Conservation (phyloP, 2,888 invertebrate species). For the Volucella inanis region DNA sequence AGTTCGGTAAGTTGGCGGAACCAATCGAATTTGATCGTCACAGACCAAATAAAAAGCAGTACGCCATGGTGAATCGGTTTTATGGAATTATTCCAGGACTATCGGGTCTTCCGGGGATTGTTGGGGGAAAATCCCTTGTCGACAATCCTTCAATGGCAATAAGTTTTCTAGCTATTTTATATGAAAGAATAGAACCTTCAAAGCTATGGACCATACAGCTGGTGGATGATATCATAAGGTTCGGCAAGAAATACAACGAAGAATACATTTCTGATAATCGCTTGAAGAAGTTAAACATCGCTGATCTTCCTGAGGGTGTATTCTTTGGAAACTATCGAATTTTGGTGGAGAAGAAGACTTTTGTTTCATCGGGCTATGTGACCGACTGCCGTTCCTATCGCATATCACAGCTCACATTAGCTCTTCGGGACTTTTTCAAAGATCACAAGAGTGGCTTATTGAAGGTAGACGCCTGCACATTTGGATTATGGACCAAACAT, state of each 20-base stretch:
- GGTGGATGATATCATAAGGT: constrained; percentile 83
- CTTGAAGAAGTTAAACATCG: constrained; percentile 78
- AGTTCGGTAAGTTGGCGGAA: constrained; percentile 79
- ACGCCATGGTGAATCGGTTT: constrained; percentile 79
- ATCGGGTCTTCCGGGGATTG: constrained; percentile 79
- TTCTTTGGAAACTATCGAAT: constrained; percentile 81
- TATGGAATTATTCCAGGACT: constrained; percentile 80
- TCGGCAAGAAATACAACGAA: constrained; percentile 78
- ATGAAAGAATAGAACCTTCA: constrained; percentile 87
- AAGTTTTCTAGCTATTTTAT: constrained; percentile 86
- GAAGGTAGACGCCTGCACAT: constrained; percentile 85
- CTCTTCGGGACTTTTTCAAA: constrained; percentile 78
- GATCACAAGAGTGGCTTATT: constrained; percentile 80
- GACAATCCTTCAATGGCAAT: constrained; percentile 86
- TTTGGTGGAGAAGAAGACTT: constrained; percentile 79
- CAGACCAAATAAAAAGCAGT: constrained; percentile 76
- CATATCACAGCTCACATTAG: constrained; percentile 78
- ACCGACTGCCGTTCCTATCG: constrained; percentile 78
- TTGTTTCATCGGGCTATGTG: constrained; percentile 79
- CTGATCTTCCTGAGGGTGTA: constrained; percentile 82
- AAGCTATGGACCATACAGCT: constrained; percentile 86
- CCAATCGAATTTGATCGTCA: constrained; percentile 58
- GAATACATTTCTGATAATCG: constrained; percentile 65
- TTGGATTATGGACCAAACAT: constrained; percentile 87
- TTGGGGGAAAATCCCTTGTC: constrained; percentile 75